Evolutionary conservation across 2,113 vertebrate genomes (phyloP), one percentile per base, ranked within the genome.

Genomic region (Otis tarda): DNA sequence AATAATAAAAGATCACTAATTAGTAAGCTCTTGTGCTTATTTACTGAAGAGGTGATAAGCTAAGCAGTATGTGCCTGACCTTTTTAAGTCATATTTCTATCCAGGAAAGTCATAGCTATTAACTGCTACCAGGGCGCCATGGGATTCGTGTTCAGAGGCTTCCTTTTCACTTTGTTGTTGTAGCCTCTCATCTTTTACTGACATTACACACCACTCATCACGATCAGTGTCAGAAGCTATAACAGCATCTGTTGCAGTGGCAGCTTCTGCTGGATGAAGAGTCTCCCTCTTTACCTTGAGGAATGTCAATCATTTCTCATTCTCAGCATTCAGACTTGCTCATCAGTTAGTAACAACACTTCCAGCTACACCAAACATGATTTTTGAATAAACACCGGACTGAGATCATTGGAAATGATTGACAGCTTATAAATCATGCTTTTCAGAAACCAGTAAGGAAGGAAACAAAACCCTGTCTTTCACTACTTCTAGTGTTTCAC

Each of bases 251-350:
- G 70, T 83, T 97, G 97, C 94, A 80, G 90, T 68, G 95, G 93
- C 96, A 97, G 97, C 95, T 94, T 95, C 93, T 83, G 71, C 95
- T 59, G 92, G 93, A 89, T 94, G 94, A 89, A 94, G 96, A 88
- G 93, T 95, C 95, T 96, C 94, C 83, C 80, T 69, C 92, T 92
- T 82, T 95, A 90, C 97, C 94, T 95, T 91, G 87, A 94, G 92
- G 88, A 95, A 89, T 89, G 97, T 96, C 97, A 97, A 95, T 98
- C 97, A 98, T 93, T 96, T 89, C 96, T 97, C 93, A 88, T 97
- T 94, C 95, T 95, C 86, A 74, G 90, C 59, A 92, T 94, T 92
- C 96, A 96, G 56, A 94, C 96, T 95, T 83, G 90, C 95, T 97
- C 97, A 96, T 97, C 97, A 96, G 94, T 94, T 90, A 97, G 94